Evolutionary conservation across 2,797 vertebrate species (phyloP).

Genomic region (Paratrypauchen microcephalus): DNA sequence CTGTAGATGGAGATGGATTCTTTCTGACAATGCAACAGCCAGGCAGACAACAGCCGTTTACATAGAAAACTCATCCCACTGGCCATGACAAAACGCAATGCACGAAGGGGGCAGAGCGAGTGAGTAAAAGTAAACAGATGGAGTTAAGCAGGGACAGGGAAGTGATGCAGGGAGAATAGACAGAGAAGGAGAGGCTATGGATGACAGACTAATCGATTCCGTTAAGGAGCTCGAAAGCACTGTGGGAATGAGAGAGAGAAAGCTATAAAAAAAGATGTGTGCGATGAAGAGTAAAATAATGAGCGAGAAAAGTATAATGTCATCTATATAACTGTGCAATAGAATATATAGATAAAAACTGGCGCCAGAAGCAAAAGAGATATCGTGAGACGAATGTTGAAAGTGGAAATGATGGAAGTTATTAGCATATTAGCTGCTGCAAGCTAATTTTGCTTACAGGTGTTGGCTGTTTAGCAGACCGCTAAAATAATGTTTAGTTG

Average conservation of each 20-base stretch:
- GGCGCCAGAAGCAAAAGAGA: neutral
- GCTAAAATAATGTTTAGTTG: too few species aligned
- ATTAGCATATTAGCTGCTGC: neutral
- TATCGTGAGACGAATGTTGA: neutral
- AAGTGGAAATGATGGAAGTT: too few species aligned
- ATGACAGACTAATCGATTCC: constrained; percentile 47
- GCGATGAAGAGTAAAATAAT: neutral
- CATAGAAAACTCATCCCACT: constrained; percentile 33
- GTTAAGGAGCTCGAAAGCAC: constrained; percentile 28
- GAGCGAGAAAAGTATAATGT: neutral
- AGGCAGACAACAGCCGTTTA: constrained; percentile 36
- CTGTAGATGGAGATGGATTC: constrained; percentile 43
- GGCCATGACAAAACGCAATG: constrained; percentile 8
- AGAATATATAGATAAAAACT: neutral
- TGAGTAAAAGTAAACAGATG: constrained; percentile 41
- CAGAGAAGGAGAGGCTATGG: constrained; percentile 20
- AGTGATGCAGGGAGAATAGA: constrained; percentile 22
- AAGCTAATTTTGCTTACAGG: neutral
- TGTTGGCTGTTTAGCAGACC: neutral
- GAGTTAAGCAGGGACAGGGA: constrained; percentile 31
- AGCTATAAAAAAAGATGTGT: constrained; percentile 15
- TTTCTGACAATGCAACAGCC: constrained; percentile 41
- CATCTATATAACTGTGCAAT: constrained; percentile 7
- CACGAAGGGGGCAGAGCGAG: constrained; percentile 14
- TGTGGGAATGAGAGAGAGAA: constrained; percentile 29